Evolutionary conservation across 2,113 vertebrate genomes (phyloP).

Genomic region (Puma concolor): DNA sequence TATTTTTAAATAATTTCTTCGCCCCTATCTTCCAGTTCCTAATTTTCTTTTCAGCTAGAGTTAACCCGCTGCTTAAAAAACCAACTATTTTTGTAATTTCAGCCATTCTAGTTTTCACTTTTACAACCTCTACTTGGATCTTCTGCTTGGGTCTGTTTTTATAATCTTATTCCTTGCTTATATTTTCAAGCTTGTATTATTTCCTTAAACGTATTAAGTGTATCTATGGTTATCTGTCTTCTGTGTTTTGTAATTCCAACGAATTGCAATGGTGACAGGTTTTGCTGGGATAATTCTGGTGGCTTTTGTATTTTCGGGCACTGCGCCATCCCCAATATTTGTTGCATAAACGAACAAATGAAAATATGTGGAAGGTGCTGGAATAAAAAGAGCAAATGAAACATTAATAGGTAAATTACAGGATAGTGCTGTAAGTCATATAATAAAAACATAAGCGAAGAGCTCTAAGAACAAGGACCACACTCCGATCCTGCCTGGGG

Average conservation of each 20-base stretch:
- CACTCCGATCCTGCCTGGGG: not conserved
- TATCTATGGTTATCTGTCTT: not conserved
- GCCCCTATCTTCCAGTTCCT: not conserved
- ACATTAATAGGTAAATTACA: not conserved
- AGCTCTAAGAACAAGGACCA: not conserved
- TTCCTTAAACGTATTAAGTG: not conserved
- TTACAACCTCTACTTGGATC: constrained; percentile 23
- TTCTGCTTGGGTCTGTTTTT: constrained; percentile 43
- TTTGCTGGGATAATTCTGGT: not conserved
- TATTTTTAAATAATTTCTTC: constrained; percentile 2
- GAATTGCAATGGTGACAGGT: not conserved
- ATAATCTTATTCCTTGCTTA: not conserved
- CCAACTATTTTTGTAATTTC: constrained; percentile 27
- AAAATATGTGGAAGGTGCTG: constrained; percentile 8
- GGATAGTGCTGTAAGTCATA: not conserved
- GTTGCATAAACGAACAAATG: constrained; percentile 4
- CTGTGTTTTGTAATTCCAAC: not conserved
- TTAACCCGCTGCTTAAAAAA: not conserved
- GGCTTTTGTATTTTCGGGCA: not conserved
- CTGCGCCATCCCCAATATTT: not conserved
- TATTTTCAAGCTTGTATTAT: constrained; percentile 29
- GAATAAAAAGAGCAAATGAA: not conserved
- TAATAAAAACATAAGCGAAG: not conserved
- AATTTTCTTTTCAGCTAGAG: constrained; percentile 10
- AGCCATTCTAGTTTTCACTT: constrained; percentile 42